Percentiles rank a stretch among this genome's conserved stretches.
phyloP scores from a whole-genome alignment of 2,113 vertebrate genomes.

The Petrocephalus zakoni region DNA sequence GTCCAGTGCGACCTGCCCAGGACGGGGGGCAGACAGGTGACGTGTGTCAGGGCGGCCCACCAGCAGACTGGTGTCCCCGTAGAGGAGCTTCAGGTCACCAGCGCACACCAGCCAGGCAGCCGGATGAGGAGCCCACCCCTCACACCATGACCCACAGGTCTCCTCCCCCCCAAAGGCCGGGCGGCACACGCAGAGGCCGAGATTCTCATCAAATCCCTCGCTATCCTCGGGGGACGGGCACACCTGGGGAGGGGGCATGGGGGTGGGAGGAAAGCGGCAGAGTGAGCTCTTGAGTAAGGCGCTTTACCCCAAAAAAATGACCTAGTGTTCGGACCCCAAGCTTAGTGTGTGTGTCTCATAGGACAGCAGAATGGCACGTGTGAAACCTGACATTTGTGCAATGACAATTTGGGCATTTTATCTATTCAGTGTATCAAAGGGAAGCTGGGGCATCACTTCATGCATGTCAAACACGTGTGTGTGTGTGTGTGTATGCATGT shows the following conservation, averaged over 20 bases:
- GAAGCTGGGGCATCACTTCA: neutral
- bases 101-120: conserved; percentile 59
- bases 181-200: conserved; percentile 78
- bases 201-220: conserved; percentile 63
- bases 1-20: too few species aligned
- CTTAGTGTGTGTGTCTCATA: neutral
- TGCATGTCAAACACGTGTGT: neutral
- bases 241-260: conserved; percentile 56
- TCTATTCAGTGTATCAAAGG: neutral
- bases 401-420: neutral
- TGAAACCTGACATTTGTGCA: neutral
- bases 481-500: neutral
- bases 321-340: neutral
- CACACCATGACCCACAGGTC: conserved; percentile 58
- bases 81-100: conserved; percentile 19
- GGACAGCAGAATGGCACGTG: neutral
- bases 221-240: conserved; percentile 64
- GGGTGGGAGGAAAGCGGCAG: neutral
- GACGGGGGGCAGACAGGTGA: neutral
- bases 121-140: conserved; percentile 29
- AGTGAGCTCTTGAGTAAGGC: neutral
- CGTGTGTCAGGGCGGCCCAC: conserved; percentile 45
- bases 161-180: conserved; percentile 37
- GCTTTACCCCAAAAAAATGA: neutral
- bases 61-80: conserved; percentile 46